Base-by-base conservation (phyloP, 2,797 vertebrate genomes). In the Falco berigora region DNA sequence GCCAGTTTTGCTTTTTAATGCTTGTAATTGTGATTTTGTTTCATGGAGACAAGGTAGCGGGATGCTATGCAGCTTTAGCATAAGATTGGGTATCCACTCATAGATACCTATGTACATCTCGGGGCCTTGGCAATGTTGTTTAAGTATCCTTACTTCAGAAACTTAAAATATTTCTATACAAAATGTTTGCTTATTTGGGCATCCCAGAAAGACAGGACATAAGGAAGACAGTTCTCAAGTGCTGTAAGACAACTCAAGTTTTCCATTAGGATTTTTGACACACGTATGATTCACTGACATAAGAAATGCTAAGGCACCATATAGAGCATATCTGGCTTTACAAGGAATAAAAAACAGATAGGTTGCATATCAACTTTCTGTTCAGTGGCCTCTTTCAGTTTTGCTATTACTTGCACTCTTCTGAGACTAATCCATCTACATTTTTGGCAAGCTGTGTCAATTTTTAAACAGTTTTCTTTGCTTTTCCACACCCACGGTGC, bases 71-170 rank as follows among this genome's bases (percentile, higher is more conserved):
- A 17, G 32, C 47, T 55, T 25, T 34, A 82, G 52, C 21, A 1
- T 4, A 10, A 47, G 25, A 10, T 4, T 59, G 5, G 66, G 18
- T 62, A 66, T 8, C 18, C 21, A 23, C 21, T 10, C 18, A 6
- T 0, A 9, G 18, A 5, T 53, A 28, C 4, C 19, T 9, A 0
- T 2, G 4, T 10, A 28, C 1, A 2, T 7, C 64, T 50, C 42
- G 4, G 56, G 25, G 64, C 58, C 28, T 49, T 22, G 50, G 20
- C 68, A 66, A 30, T 3, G 2, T 20, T 18, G 18, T 56, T 44
- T 34, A 62, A 52, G 16, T 21, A 34, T 5, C 42, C 30, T 78
- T 8, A 73, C 18, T 52, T 66, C 40, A 81, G 85, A 67, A 42
- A 67, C 49, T 44, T 44, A n/a, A 38, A 79, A 38, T 49, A 75